Percentiles rank a stretch among this genome's conserved stretches.
Evolutionary conservation across 2,113 vertebrate species (phyloP).

Genomic region (Pseudolaguvia tuberculata): DNA sequence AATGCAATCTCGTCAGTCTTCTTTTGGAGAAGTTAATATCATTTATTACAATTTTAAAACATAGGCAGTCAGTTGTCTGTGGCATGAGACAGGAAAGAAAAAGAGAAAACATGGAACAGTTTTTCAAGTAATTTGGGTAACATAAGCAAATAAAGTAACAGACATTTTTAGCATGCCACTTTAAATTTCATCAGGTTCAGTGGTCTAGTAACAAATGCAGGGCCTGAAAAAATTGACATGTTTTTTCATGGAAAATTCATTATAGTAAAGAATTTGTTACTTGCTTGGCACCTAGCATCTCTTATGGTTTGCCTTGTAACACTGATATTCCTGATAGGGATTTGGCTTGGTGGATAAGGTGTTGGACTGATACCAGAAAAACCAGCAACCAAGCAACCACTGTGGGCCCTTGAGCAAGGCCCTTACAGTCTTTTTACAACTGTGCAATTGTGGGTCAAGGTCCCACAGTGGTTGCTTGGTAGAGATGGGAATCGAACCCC

Average conservation of each 20-base stretch:
- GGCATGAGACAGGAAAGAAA: not conserved
- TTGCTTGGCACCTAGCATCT: not conserved
- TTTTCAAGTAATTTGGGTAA: constrained; percentile 1
- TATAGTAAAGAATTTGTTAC: not conserved
- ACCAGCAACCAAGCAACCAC: too few relatives aligned
- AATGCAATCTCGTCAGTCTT: constrained; percentile 45
- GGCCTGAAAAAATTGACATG: not conserved
- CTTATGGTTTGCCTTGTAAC: not conserved
- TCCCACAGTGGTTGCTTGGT: too few relatives aligned
- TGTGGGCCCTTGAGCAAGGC: too few relatives aligned
- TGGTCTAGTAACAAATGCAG: not conserved
- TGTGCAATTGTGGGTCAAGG: too few relatives aligned
- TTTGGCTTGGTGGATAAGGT: too few relatives aligned
- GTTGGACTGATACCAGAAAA: too few relatives aligned
- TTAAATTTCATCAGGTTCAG: constrained; percentile 3
- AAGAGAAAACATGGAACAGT: not conserved
- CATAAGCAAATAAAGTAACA: constrained; percentile 13
- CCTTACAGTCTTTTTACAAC: too few relatives aligned
- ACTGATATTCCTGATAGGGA: too few relatives aligned
- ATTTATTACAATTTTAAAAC: not conserved
- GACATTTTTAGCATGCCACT: not conserved
- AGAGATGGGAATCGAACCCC: too few relatives aligned
- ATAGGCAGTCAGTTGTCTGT: constrained; percentile 30
- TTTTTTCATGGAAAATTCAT: not conserved
- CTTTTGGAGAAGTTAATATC: constrained; percentile 36